Evolutionary conservation across 2,888 invertebrate genomes (phyloP), one percentile per base, ranked within the genome.

Genomic region (Oligia fasciuncula): DNA sequence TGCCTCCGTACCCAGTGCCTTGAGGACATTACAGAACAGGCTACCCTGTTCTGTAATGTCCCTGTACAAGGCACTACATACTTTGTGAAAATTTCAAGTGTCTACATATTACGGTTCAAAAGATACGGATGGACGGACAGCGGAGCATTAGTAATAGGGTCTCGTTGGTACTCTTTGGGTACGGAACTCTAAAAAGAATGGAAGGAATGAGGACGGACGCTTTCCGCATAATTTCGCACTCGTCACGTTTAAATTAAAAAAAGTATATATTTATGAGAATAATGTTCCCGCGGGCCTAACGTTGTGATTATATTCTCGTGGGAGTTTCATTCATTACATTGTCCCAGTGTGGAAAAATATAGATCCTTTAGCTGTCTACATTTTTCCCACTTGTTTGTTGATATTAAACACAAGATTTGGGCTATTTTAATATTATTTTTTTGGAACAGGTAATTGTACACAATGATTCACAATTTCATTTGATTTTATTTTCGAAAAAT

Each of bases 151-250:
- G 54, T 57, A 57, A n/a, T 57, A n/a, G n/a, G n/a, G 11, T 60
- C 11, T n/a, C 60, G n/a, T n/a, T 11, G 11, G n/a, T 11, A 13
- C 11, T 4, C 60, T 60, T 60, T 60, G 11, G 1, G 57, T 60
- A 23, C 57, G 1, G 57, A n/a, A 60, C 23, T 60, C 57, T n/a
- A 60, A 60, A 62, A 54, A 67, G n/a, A 70, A 74, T 70, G 35
- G 14, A n/a, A 49, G 14, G 65, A 68, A 80, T 63, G 73, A 73
- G 74, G 57, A 49, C 71, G 17, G 57, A 67, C 69, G 68, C 57
- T 73, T 77, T 66, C 35, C 17, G 63, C 65, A 74, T 83, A 79
- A 85, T 77, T 85, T 76, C 54, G 57, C 81, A 76, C 57, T 43
- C 11, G 46, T 60, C 54, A 63, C 72, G 62, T 43, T 62, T 29